phyloP scores from a whole-genome alignment of 2,113 vertebrate genomes.

The Aplodontia rufa region DNA sequence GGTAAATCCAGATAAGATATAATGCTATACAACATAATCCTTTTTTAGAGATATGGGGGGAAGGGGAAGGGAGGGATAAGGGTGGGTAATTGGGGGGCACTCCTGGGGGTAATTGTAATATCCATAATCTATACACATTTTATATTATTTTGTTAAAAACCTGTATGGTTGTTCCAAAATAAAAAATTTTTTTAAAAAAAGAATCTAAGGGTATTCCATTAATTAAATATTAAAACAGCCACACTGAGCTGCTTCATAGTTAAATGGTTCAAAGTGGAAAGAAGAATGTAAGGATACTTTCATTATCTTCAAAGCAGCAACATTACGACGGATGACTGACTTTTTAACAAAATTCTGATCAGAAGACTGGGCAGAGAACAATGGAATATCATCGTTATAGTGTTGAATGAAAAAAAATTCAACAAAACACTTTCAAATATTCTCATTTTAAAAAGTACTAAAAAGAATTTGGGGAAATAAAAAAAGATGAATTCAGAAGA shows the following conservation, averaged over 20 bases:
- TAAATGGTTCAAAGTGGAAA: too few relatives aligned
- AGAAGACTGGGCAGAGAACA: neutral
- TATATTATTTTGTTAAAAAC: too few relatives aligned
- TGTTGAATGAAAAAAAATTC: neutral
- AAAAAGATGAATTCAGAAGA: neutral
- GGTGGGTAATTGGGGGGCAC: too few relatives aligned
- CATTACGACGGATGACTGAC: neutral
- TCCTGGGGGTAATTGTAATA: too few relatives aligned
- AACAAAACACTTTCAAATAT: neutral
- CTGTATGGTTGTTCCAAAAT: too few relatives aligned
- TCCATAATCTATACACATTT: too few relatives aligned
- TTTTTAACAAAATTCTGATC: neutral
- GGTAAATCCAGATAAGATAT: too few relatives aligned
- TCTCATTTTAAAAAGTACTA: neutral
- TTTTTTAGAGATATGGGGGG: too few relatives aligned
- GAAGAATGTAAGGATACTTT: neutral
- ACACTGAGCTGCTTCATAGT: neutral
- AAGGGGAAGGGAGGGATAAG: too few relatives aligned
- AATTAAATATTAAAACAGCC: neutral
- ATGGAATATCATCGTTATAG: neutral
- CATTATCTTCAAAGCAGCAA: neutral
- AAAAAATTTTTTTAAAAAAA: too few relatives aligned
- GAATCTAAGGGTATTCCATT: neutral
- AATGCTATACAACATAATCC: too few relatives aligned
- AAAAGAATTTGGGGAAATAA: neutral